Percentiles rank a stretch among this genome's conserved stretches.
Evolutionary conservation across 2,888 invertebrate species (phyloP).

Genomic region (Epistrophella euchroma): DNA sequence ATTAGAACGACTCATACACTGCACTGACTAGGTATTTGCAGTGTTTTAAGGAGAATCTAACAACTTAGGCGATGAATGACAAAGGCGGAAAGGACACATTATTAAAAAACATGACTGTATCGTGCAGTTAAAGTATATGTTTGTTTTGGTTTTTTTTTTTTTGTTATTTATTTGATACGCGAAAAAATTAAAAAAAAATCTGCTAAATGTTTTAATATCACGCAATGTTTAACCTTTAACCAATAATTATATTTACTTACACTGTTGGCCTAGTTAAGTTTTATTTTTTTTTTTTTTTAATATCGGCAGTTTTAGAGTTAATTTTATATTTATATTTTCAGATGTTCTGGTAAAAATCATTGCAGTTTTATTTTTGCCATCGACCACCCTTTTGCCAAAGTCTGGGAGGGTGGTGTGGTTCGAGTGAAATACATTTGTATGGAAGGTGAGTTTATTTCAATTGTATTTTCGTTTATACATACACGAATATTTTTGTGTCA

Average conservation of each 20-base stretch:
- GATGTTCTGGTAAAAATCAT: slow-evolving; percentile 90
- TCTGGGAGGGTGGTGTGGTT: slow-evolving; percentile 88
- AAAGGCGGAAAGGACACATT: slow-evolving; percentile 4
- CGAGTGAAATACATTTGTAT: slow-evolving; percentile 90
- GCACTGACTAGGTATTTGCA: slow-evolving; percentile 40
- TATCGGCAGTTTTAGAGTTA: neutral
- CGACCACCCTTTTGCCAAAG: slow-evolving; percentile 87
- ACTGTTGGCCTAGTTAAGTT: neutral
- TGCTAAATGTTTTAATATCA: slow-evolving; percentile 16
- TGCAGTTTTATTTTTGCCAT: slow-evolving; percentile 88
- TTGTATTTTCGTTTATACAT: neutral
- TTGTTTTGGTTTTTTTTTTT: neutral
- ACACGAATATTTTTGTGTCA: neutral
- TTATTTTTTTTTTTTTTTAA: neutral
- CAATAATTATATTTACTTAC: neutral
- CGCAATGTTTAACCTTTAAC: slow-evolving; percentile 27
- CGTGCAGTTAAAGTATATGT: slow-evolving; percentile 1
- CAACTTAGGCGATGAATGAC: slow-evolving; percentile 23
- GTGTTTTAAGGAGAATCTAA: slow-evolving; percentile 43
- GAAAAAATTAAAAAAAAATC: neutral
- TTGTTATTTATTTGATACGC: slow-evolving; percentile 1
- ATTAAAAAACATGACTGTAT: slow-evolving; percentile 28
- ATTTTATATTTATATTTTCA: slow-evolving; percentile 24
- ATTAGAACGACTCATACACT: slow-evolving; percentile 31
- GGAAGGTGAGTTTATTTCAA: slow-evolving; percentile 86